Evolutionary conservation across 2,113 vertebrate genomes (phyloP).

Genomic region (Hypanus sabinus): DNA sequence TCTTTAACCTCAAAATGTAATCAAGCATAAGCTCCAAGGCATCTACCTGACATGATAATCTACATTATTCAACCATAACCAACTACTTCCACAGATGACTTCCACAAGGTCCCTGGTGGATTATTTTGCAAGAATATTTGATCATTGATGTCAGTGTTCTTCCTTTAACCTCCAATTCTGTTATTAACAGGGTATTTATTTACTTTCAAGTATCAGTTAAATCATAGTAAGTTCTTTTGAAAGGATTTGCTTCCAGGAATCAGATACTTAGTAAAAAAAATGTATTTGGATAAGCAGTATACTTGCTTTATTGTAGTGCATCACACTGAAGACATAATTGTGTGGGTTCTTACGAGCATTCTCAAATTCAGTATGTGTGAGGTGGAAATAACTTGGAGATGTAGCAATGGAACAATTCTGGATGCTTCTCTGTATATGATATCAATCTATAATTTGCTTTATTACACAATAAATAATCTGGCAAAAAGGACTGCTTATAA

Average conservation of each 20-base stretch:
- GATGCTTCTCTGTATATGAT: neutral
- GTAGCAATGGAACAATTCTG: neutral
- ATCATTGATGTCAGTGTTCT: neutral
- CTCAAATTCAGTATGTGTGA: neutral
- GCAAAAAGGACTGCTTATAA: neutral
- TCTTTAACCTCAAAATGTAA: slow-evolving; percentile 16
- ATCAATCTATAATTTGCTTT: neutral
- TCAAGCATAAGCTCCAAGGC: neutral
- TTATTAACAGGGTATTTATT: neutral
- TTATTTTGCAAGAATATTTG: neutral
- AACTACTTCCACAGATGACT: neutral
- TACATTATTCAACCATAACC: neutral
- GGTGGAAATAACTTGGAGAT: neutral
- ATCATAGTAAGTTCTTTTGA: neutral
- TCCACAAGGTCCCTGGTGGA: neutral
- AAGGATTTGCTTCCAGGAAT: neutral
- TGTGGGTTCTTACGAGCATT: neutral
- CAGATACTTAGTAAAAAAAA: neutral
- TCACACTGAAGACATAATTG: neutral
- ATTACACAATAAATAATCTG: neutral
- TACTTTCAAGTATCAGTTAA: neutral
- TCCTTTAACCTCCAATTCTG: neutral
- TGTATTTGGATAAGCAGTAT: neutral
- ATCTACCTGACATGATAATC: slow-evolving; percentile 4
- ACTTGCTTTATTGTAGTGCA: neutral